Evolutionary conservation across 64 coral and sea anemone genomes (phyloP), one percentile per base, ranked within the genome.

Genomic region (Cladopsammia gracilis): DNA sequence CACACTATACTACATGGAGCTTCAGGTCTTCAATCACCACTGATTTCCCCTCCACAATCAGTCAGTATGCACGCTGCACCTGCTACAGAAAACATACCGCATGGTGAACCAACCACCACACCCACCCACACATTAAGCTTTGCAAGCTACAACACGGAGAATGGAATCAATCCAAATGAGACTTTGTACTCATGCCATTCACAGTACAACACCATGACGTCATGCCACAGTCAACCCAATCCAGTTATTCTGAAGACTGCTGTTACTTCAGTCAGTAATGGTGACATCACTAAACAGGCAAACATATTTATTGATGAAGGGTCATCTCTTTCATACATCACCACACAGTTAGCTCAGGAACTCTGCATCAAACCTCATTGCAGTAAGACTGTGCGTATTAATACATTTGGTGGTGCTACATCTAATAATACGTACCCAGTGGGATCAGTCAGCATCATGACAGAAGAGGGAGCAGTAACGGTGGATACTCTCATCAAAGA

Each of bases 161-260:
- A 79, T 90, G 88, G 88, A 48, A 25, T 68, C 56, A 69, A 76
- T 80, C 88, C 60, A 90, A 90, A 90, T 90, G 88, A 90, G 75
- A 66, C 74, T 64, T 75, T 49, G 46, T 64, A 68, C 75, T 90
- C 62, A 79, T 90, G 75, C 88, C 88, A 49, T 68, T 90, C 75
- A 79, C 25, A 51, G 61, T 79, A 34, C 75, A 79, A 90, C 75
- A 79, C 72, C 60, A 24, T 24, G 45, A 89, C 87, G 49, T 89
- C 48, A 22, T 75, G 87, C 23, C 24, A 89, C 52, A 89, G 87
- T 89, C 71, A 78, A 8, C 61, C 88, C 19, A 67, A 80, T 20
- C 75, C 88, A 78, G 57, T 90, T 54, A 76, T 82, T 49, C 54
- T 91, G 66, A 91, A 91, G n/a, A 72, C 77, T 80, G 89, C 77